These are phyloP conservation scores for Clitarchus hookeri DNA, from an alignment of 2,888 invertebrate genomes.

Conservation along the genomic window DNA sequence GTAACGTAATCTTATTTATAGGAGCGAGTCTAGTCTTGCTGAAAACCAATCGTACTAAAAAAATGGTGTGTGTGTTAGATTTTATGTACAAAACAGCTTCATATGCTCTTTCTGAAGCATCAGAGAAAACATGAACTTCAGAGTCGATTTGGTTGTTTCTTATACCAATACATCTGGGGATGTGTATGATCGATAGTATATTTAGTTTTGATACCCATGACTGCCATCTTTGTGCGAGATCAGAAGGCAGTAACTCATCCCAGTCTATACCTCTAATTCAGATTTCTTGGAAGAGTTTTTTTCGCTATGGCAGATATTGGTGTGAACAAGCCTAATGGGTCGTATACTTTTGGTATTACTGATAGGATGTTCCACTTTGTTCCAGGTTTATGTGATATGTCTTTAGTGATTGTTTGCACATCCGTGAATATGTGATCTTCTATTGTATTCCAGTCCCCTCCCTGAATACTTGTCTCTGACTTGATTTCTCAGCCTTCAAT, in stretches of 20 bases:
- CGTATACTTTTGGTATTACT: neutral
- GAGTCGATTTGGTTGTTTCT: neutral
- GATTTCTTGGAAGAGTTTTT: too few species aligned
- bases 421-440: neutral
- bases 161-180: too few species aligned
- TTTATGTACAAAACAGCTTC: too few species aligned
- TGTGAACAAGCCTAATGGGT: conserved; percentile 20
- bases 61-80: too few species aligned
- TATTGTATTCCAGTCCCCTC: conserved; percentile 23
- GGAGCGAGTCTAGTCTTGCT: conserved; percentile 21
- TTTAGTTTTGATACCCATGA: neutral
- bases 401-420: neutral
- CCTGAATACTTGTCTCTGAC: neutral
- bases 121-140: too few species aligned
- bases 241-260: neutral
- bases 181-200: too few species aligned
- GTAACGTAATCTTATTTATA: neutral
- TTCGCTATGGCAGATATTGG: conserved; percentile 12
- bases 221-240: neutral
- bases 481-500: conserved; percentile 11
- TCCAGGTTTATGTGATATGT: neutral
- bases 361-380: neutral
- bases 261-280: too few species aligned
- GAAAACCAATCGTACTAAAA: neutral
- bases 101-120: too few species aligned